A percentile compares a stretch with the other conserved stretches of the same genome.
phyloP scores from a whole-genome alignment of 2,797 vertebrate species.

The Vultur gryphus region DNA sequence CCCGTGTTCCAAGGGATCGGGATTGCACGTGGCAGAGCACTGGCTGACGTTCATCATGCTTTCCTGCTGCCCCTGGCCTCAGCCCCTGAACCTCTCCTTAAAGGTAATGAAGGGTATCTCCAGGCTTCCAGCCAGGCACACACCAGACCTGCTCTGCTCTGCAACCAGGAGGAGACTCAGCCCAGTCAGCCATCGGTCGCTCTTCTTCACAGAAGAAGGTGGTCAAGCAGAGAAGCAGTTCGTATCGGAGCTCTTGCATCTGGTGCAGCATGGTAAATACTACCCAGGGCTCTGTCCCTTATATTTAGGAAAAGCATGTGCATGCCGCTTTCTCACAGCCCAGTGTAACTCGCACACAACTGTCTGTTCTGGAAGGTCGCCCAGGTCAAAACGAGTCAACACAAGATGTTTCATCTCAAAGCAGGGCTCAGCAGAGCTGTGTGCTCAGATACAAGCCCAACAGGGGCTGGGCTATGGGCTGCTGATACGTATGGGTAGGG shows the following conservation, averaged over 20 bases:
- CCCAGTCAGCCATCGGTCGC: not conserved
- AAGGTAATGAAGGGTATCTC: not conserved
- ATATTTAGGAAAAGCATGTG: not conserved
- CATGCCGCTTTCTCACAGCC: not conserved
- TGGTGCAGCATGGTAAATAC: not conserved
- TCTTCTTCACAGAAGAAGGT: not conserved
- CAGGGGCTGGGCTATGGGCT: accelerated
- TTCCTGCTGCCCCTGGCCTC: not conserved
- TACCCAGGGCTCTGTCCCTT: not conserved
- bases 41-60: not conserved
- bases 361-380: not conserved
- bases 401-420: not conserved
- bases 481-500: accelerated
- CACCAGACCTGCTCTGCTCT: not conserved
- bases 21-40: not conserved
- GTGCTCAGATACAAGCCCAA: not conserved
- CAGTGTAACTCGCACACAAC: not conserved
- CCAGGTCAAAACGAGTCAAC: not conserved
- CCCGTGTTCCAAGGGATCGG: accelerated
- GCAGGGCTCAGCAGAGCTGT: not conserved
- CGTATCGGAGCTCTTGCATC: not conserved
- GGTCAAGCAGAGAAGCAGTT: not conserved
- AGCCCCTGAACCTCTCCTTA: not conserved
- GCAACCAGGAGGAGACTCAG: not conserved
- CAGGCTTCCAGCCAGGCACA: not conserved